phyloP scores from a whole-genome alignment of 2,888 invertebrate genomes.

The Dasysyrphus tricinctus region DNA sequence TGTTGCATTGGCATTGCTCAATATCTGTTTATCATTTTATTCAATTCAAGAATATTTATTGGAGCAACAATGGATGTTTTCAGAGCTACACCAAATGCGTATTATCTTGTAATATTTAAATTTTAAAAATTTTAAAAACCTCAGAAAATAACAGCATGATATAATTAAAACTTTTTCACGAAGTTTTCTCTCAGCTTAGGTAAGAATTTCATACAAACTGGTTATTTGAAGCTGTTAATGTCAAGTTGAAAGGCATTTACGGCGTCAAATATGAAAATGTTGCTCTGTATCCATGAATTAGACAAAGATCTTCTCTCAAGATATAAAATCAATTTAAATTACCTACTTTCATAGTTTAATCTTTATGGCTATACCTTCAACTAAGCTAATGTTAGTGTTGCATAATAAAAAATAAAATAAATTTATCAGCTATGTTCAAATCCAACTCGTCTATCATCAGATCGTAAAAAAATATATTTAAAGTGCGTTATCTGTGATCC shows the following conservation, averaged over 20 bases:
- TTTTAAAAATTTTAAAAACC: no score
- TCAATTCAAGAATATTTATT: no score
- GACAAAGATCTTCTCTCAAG: not conserved
- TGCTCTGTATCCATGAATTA: not conserved
- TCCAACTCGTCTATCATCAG: constrained; percentile 3
- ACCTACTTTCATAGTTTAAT: not conserved
- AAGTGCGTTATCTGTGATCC: constrained; percentile 48
- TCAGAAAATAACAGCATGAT: no score
- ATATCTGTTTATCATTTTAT: no score
- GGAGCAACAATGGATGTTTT: no score
- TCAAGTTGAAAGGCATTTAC: not conserved
- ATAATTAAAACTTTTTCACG: not conserved
- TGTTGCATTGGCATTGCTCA: no score
- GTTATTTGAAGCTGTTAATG: not conserved
- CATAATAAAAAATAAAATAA: not conserved
- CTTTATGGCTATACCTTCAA: not conserved
- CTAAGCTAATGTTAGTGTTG: not conserved
- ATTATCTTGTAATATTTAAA: no score
- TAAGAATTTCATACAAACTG: not conserved
- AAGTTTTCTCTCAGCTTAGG: not conserved
- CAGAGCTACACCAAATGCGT: no score
- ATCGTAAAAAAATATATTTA: constrained; percentile 23
- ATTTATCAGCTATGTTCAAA: not conserved
- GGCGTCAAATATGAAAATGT: not conserved
- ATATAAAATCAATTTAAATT: not conserved